Evolutionary conservation across 1,140 invertebrate genomes (phyloP).

Genomic region (Maconellicoccus hirsutus): DNA sequence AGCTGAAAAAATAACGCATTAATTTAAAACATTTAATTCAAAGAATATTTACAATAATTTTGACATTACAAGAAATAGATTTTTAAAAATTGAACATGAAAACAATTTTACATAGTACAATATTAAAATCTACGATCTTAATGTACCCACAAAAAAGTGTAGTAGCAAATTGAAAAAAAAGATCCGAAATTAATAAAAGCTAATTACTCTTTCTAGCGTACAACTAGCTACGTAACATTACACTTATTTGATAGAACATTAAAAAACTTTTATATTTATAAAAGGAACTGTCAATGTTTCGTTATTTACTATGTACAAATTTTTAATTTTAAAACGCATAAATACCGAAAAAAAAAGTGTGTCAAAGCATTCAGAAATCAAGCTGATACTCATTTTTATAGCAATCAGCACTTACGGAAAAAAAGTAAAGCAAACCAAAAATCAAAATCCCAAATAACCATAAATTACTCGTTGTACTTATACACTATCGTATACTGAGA

Average conservation of each 20-base stretch:
- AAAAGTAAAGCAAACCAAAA: not conserved
- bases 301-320: constrained; percentile 1
- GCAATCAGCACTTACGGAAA: not conserved
- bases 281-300: constrained; percentile 21
- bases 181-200: not conserved
- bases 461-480: constrained; percentile 15
- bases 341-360: not conserved
- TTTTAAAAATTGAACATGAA: constrained; percentile 18
- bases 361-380: not conserved
- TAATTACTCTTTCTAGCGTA: not conserved
- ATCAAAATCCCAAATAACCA: not conserved
- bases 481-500: constrained; percentile 14
- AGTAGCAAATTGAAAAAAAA: not conserved
- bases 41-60: constrained; percentile 23
- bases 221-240: constrained; percentile 13
- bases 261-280: constrained; percentile 13
- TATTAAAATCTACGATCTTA: constrained; percentile 18
- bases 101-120: constrained; percentile 17
- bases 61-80: constrained; percentile 9
- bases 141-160: constrained; percentile 12
- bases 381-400: too few relatives aligned
- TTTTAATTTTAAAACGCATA: not conserved
- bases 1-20: not conserved
- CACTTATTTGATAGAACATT: constrained; percentile 5
- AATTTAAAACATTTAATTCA: constrained; percentile 23